Evolutionary conservation across 35 echinoderm and acorn worm genomes (phyloP), one percentile per base, ranked within the genome.

Genomic region (Anneissia japonica): DNA sequence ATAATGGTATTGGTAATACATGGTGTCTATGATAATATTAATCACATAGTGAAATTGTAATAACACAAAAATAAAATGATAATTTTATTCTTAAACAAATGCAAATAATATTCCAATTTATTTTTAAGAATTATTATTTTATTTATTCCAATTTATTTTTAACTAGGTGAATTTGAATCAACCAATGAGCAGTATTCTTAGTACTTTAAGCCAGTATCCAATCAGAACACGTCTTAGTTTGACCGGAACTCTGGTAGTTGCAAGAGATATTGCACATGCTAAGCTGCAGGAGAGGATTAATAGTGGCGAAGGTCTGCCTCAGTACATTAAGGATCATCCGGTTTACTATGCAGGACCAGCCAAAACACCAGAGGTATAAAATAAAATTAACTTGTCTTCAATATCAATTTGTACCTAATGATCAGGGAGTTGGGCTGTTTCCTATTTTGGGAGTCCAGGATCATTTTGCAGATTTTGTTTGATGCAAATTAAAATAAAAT

Each of bases 331-430:
- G 40, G 89, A 99, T 76, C 96, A 99, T 82, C 96, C 92, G 16
- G 86, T 94, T 3, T 99, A 99, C 38, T 99, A 99, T 87, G 96
- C 96, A 73, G 96, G 96, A 46, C 96, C 96, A 39, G 96, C 96
- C 30, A 99, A 99, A 55, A 99, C 96, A 82, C 96, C 96, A 76
- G 80, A 91, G 87, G 96, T 97, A 84, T 74, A 11, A 23, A 35
- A 37, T n/a, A n/a, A n/a, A n/a, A n/a, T n/a, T n/a, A n/a, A n/a
- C n/a, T n/a, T n/a, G n/a, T n/a, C n/a, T n/a, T n/a, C n/a, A n/a
- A n/a, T n/a, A n/a, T n/a, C n/a, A n/a, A n/a, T n/a, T n/a, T n/a
- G n/a, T n/a, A n/a, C n/a, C n/a, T n/a, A n/a, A n/a, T n/a, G n/a
- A n/a, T n/a, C n/a, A n/a, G n/a, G n/a, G n/a, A n/a, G n/a, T n/a